Evolutionary conservation across 2,797 vertebrate species (phyloP).

Genomic region (Tiaroga cobitis): DNA sequence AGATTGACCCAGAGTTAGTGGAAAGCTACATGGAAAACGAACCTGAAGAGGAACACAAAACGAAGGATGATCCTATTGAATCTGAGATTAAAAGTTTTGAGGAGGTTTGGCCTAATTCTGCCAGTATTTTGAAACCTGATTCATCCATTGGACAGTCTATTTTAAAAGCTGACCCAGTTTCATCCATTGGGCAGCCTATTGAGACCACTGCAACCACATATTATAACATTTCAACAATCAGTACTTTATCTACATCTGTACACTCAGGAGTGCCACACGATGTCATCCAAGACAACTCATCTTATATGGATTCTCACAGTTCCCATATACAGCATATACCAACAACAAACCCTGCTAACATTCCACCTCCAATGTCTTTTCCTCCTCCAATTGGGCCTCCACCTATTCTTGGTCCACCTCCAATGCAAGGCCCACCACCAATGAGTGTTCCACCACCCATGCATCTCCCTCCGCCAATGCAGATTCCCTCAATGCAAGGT

Average conservation of each 20-base stretch:
- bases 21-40: conserved; percentile 70
- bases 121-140: conserved; percentile 77
- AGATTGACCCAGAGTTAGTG: conserved; percentile 78
- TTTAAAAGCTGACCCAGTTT: conserved; percentile 73
- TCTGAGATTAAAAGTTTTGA: conserved; percentile 77
- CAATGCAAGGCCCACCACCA: conserved; percentile 70
- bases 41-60: conserved; percentile 61
- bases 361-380: conserved; percentile 71
- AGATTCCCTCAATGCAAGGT: conserved; percentile 70
- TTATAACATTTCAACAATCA: conserved; percentile 67
- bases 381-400: conserved; percentile 66
- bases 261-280: conserved; percentile 77
- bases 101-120: conserved; percentile 83
- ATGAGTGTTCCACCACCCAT: conserved; percentile 63
- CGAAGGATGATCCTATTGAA: conserved; percentile 60
- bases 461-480: conserved; percentile 72
- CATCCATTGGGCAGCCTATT: conserved; percentile 71
- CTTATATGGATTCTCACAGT: conserved; percentile 68
- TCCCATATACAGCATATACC: conserved; percentile 71
- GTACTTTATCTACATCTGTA: conserved; percentile 64
- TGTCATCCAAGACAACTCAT: conserved; percentile 54
- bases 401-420: conserved; percentile 71
- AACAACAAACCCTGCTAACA: conserved; percentile 68
- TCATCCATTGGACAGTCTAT: conserved; percentile 66
- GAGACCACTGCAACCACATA: conserved; percentile 78